Base-by-base conservation (phyloP, 1,140 invertebrate genomes). In the Heliconius eleuchia region DNA sequence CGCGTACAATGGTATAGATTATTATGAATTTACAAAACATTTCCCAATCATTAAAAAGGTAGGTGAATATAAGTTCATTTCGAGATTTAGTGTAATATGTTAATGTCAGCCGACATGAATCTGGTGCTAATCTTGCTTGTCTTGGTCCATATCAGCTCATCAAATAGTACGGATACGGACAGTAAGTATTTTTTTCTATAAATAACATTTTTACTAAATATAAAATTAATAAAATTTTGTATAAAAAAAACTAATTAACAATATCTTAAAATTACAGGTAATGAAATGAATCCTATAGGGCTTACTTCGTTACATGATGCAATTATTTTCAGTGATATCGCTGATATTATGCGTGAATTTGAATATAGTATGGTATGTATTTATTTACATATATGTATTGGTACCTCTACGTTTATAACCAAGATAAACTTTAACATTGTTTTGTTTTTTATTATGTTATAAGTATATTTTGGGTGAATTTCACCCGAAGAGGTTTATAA, bases 311-410 rank as follows among this genome's bases (percentile, higher is more conserved):
- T 89, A 73, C 91, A 91, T 39, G 89, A 93, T 82, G 87, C 90
- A 27, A 90, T 93, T 77, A 90, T 94, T 76, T 89, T 90, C 57
- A 91, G 86, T 55, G 92, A 94, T 60, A 87, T 94, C 23, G 88
- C 89, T 18, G 91, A 94, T 75, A 87, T 94, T 52, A 85, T 94
- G 34, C 91, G 89, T 52, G 92, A 94, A 57, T 88, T 93, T 52
- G 90, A 91, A 74, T 88, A 87, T 66, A 87, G 85, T 74, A 83
- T 87, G 84, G 91, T 92, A 91, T 81, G 87, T 87, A 30, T 27
- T 66, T 66, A 11, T 27, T 66, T 66, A 11, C 19, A 57, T 9
- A 19, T 23, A 9, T 23, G 4, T 52, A 52, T 52, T 1, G 50
- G 50, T 11, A 46, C 4, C 42, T 46, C 13, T 46, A 11, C 16